Conservation (phyloP, 1,140 invertebrate genomes). For the Eupristina koningsbergeri region DNA sequence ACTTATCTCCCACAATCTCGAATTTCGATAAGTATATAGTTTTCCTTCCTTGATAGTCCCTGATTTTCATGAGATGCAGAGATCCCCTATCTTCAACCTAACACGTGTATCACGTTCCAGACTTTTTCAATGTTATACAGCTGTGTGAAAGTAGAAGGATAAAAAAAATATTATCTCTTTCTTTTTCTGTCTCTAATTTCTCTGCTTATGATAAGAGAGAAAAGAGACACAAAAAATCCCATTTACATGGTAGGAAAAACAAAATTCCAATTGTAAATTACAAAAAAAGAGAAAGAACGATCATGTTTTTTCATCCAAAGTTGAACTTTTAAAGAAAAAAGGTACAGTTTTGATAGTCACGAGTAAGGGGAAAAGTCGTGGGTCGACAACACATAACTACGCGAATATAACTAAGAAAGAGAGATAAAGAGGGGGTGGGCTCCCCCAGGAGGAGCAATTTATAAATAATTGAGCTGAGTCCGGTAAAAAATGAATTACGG, state of each 20-base stretch:
- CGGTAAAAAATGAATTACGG: constrained; percentile 75
- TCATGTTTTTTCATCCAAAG: background rate
- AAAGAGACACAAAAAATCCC: background rate
- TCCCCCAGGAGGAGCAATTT: constrained; percentile 72
- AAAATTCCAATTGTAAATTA: background rate
- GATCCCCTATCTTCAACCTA: constrained; percentile 32
- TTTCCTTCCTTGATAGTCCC: constrained; percentile 36
- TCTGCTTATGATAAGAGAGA: background rate
- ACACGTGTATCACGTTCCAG: constrained; percentile 32
- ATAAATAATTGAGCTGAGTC: constrained; percentile 75
- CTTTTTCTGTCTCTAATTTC: no score
- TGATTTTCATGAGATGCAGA: constrained; percentile 38
- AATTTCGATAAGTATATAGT: constrained; percentile 45
- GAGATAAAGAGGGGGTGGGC: background rate
- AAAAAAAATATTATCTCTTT: background rate
- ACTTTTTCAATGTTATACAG: constrained; percentile 15
- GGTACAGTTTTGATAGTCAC: background rate
- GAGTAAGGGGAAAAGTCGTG: constrained; percentile 8
- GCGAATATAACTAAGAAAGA: constrained; percentile 17
- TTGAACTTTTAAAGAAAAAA: constrained; percentile 12
- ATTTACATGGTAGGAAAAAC: constrained; percentile 9
- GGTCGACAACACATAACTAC: background rate
- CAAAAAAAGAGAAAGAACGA: constrained; percentile 1
- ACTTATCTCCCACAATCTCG: constrained; percentile 48
- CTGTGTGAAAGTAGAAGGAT: background rate